Percentiles rank a stretch among this genome's conserved stretches.
Conservation (phyloP, 1,140 invertebrate species). For the Heliconius himera region DNA sequence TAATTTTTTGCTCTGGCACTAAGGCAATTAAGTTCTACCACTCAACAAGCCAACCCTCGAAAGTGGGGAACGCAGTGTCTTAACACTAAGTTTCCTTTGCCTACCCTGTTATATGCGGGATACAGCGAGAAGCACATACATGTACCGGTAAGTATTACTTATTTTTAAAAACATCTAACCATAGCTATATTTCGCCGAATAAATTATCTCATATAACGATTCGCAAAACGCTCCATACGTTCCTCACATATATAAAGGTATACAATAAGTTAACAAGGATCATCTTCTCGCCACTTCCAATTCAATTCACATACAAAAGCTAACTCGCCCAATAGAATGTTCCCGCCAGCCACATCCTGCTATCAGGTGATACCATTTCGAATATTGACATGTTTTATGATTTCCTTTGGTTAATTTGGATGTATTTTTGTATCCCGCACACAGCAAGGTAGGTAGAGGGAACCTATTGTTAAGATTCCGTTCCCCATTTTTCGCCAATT, state of each 20-base stretch:
- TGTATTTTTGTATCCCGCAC: neutral
- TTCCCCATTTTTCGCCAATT: no score
- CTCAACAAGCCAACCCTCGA: no score
- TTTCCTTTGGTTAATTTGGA: slow-evolving; percentile 50
- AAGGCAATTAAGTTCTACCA: no score
- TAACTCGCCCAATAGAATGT: slow-evolving; percentile 57
- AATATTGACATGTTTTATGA: slow-evolving; percentile 62
- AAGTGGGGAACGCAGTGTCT: no score
- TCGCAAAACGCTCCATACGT: neutral
- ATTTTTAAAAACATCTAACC: no score
- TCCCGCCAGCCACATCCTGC: slow-evolving; percentile 60
- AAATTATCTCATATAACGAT: neutral
- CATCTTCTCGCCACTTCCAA: slow-evolving; percentile 69
- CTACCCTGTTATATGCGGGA: no score
- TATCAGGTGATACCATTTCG: slow-evolving; percentile 58
- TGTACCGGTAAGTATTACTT: no score
- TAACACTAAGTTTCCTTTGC: no score
- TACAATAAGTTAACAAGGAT: slow-evolving; percentile 36
- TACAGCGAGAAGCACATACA: no score
- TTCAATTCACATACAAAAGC: slow-evolving; percentile 66
- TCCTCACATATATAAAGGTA: slow-evolving; percentile 9
- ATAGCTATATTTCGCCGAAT: neutral
- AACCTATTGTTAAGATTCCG: no score
- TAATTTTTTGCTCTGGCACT: no score
- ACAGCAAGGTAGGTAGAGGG: no score